Evolutionary conservation across 1,140 invertebrate species (phyloP).

Genomic region (Cyclargus thomasi): DNA sequence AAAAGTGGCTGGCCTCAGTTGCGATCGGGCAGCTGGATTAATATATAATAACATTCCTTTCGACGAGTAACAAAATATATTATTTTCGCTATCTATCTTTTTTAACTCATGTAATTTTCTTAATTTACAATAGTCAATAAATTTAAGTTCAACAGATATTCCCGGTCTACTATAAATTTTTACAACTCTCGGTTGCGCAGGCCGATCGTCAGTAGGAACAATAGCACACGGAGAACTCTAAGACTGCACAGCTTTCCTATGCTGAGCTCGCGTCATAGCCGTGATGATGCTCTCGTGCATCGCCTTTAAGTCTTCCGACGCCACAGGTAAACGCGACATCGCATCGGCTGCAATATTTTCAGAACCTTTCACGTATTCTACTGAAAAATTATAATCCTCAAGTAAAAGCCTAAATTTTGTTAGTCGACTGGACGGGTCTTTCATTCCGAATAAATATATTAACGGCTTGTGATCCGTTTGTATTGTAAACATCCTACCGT

Average conservation of each 20-base stretch:
- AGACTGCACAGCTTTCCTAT: too few species aligned
- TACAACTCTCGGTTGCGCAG: too few species aligned
- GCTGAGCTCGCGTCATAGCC: too few species aligned
- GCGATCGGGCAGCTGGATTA: conserved; percentile 23
- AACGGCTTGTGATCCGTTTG: not conserved
- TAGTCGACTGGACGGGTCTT: not conserved
- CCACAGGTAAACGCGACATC: not conserved
- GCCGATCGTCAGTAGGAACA: too few species aligned
- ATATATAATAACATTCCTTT: conserved; percentile 19
- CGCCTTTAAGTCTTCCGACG: not conserved
- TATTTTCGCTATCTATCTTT: not conserved
- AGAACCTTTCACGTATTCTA: not conserved
- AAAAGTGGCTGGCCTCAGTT: conserved; percentile 29
- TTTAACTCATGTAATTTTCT: conserved; percentile 16
- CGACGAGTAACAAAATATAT: conserved; percentile 10
- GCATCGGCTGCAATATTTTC: conserved; percentile 3
- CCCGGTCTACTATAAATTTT: too few species aligned
- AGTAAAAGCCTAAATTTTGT: not conserved
- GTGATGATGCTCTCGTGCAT: not conserved
- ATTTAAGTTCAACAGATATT: too few species aligned
- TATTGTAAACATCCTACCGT: not conserved
- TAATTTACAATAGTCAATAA: too few species aligned
- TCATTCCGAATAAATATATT: not conserved
- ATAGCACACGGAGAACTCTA: too few species aligned
- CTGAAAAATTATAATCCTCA: not conserved